Evolutionary conservation across 1,140 invertebrate species (phyloP), one percentile per base, ranked within the genome.

Genomic region (Drosophila neocordata): DNA sequence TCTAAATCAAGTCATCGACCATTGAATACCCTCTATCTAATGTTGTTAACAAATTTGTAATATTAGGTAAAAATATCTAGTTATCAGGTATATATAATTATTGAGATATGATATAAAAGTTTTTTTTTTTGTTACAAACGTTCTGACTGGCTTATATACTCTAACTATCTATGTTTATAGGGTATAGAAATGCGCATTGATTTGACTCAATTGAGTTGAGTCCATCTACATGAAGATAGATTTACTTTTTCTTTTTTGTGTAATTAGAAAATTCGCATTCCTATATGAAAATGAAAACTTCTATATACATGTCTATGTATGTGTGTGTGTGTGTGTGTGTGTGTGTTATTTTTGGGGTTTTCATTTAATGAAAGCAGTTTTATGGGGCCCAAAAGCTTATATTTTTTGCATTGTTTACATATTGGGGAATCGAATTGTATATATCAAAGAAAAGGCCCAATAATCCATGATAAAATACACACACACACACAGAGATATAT

Each of bases 251-350:
- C 64, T 61, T 24, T 82, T 55, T 65, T 48, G 37, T 83, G 81
- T 85, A 87, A 87, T 82, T 85, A 81, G 69, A 79, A 84, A 77
- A 69, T 74, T 55, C 69, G 22, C 13, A 11, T 48, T 20, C 15
- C 41, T 8, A 35, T 35, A 35, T 35, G 0, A 12, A 35, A 35
- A 35, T 35, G 34, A 31, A 31, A 31, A 6, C 27, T 31, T 31
- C 27, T 31, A 31, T 35, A 12, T 35, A 12, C 11, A 12, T 35
- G 11, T 18, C 13, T 18, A 15, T 44, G 13, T 15, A 44, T 44
- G 41, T 44, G 15, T 13, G 35, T 55, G n/a, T 34, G 52, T 31
- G 24, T 55, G 24, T 15, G 7, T 57, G 13, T 58, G 34, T 52
- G 1, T 38, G 31, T 60, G 63, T 64, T 55, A 35, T 55, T 64